A percentile compares a stretch with the other conserved stretches of the same genome.
Evolutionary conservation across 2,113 vertebrate genomes (phyloP).

Genomic region (Pelobates fuscus): DNA sequence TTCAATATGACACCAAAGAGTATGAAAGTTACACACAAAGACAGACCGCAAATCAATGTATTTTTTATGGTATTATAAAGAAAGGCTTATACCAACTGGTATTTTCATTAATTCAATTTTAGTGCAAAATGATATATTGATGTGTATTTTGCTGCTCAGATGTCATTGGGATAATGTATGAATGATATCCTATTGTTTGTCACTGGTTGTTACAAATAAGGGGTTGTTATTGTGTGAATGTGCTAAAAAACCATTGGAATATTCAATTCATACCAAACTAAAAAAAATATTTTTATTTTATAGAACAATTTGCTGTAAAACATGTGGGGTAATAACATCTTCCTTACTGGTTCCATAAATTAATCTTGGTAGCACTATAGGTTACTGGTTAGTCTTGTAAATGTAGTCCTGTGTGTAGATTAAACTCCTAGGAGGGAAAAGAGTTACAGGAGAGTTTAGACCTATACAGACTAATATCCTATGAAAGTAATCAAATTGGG

Average conservation of each 20-base stretch:
- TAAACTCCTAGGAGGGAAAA: no score
- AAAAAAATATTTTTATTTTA: no score
- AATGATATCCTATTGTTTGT: conserved; percentile 24
- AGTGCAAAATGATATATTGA: conserved; percentile 29
- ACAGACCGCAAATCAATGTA: conserved; percentile 23
- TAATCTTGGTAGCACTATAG: no score
- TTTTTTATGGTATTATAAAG: conserved; percentile 21
- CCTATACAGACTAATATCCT: no score
- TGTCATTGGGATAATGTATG: conserved; percentile 33
- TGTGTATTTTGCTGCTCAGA: conserved; percentile 19
- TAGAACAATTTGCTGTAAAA: no score
- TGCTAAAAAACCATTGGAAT: conserved; percentile 17
- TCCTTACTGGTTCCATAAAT: no score
- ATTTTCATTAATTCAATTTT: conserved; percentile 27
- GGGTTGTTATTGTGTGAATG: conserved; percentile 9
- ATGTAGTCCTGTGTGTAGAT: no score
- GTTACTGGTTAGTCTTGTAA: no score
- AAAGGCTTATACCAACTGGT: conserved; percentile 32
- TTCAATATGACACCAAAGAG: conserved; percentile 29
- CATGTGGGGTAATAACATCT: no score
- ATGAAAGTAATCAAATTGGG: no score
- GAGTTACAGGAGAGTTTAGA: no score
- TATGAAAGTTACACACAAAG: conserved; percentile 16
- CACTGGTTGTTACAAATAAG: conserved; percentile 32
- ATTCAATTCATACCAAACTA: conserved; percentile 10